Evolutionary conservation across 2,888 invertebrate species (phyloP).

Genomic region (Lathronympha strigana): DNA sequence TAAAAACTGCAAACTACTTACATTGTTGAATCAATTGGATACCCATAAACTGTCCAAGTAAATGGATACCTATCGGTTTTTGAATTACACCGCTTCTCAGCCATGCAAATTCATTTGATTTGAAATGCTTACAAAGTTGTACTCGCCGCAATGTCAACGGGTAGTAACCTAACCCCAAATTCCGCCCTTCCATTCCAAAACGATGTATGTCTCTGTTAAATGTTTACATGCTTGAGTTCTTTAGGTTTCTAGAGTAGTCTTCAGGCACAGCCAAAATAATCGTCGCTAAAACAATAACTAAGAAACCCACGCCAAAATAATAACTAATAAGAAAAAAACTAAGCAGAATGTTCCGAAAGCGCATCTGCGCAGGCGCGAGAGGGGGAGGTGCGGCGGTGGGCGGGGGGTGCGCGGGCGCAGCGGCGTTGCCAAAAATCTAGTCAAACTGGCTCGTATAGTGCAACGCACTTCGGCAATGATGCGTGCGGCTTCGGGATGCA

Average conservation of each 20-base stretch:
- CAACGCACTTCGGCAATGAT: slow-evolving; percentile 79
- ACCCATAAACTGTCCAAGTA: too few species aligned
- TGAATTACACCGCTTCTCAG: too few species aligned
- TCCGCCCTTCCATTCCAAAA: background rate
- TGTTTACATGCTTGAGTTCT: background rate
- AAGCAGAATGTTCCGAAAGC: slow-evolving; percentile 69
- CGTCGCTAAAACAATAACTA: slow-evolving; percentile 35
- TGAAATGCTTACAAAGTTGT: background rate
- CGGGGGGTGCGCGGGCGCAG: slow-evolving; percentile 46
- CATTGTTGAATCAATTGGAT: too few species aligned
- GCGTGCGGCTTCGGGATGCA: slow-evolving; percentile 51
- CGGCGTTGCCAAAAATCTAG: slow-evolving; percentile 81
- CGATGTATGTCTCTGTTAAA: background rate
- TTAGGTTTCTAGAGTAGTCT: background rate
- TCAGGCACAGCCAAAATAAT: slow-evolving; percentile 17
- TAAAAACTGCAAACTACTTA: too few species aligned
- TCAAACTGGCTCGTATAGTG: slow-evolving; percentile 83
- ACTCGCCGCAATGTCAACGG: slow-evolving; percentile 22
- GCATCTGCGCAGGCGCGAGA: slow-evolving; percentile 52
- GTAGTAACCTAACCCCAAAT: slow-evolving; percentile 20
- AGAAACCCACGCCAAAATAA: slow-evolving; percentile 45
- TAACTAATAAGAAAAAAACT: slow-evolving; percentile 54
- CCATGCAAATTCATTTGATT: background rate
- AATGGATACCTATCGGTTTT: too few species aligned
- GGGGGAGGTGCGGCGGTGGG: slow-evolving; percentile 47